A percentile compares a stretch with the other conserved stretches of the same genome.
These are phyloP conservation scores for Venustaconcha ellipsiformis DNA, from an alignment of 1,140 invertebrate genomes.

Conservation along the genomic window DNA sequence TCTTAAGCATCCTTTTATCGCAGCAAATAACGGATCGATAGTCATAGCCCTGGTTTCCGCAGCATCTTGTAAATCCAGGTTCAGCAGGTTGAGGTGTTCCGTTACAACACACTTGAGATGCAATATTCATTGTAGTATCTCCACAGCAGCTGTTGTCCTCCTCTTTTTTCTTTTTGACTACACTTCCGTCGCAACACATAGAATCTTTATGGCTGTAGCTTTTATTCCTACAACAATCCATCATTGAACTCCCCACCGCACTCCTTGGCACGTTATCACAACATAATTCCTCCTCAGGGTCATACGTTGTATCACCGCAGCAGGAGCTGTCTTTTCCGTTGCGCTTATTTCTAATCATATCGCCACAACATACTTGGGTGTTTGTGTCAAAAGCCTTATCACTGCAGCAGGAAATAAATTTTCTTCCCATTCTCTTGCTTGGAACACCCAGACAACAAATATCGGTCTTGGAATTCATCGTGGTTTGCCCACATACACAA, in stretches of 20 bases:
- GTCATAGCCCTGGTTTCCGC: conserved; percentile 12
- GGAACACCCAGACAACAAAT: conserved; percentile 25
- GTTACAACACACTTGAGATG: conserved; percentile 23
- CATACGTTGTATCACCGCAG: conserved; percentile 24
- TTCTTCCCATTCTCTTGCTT: conserved; percentile 16
- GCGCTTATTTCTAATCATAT: conserved; percentile 13
- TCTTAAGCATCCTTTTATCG: conserved; percentile 10
- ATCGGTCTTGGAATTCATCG: conserved; percentile 12
- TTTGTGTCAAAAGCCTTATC: conserved; percentile 20
- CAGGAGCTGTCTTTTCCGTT: conserved; percentile 24
- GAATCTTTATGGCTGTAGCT: conserved; percentile 15
- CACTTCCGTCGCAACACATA: conserved; percentile 20
- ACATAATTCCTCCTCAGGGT: conserved; percentile 24
- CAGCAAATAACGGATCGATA: conserved; percentile 22
- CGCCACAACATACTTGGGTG: conserved; percentile 8
- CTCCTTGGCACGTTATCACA: conserved; percentile 15
- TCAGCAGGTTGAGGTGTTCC: conserved; percentile 16
- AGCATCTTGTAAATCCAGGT: conserved; percentile 7
- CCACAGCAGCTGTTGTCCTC: conserved; percentile 25
- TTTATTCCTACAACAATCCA: conserved; percentile 19
- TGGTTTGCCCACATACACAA: conserved; percentile 22
- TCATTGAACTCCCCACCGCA: conserved; percentile 13
- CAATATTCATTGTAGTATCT: conserved; percentile 21
- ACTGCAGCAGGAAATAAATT: conserved; percentile 21
- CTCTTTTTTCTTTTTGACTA: conserved; percentile 13